Evolutionary conservation across 2,113 vertebrate genomes (phyloP).

Genomic region (Hyperoodon ampullatus): DNA sequence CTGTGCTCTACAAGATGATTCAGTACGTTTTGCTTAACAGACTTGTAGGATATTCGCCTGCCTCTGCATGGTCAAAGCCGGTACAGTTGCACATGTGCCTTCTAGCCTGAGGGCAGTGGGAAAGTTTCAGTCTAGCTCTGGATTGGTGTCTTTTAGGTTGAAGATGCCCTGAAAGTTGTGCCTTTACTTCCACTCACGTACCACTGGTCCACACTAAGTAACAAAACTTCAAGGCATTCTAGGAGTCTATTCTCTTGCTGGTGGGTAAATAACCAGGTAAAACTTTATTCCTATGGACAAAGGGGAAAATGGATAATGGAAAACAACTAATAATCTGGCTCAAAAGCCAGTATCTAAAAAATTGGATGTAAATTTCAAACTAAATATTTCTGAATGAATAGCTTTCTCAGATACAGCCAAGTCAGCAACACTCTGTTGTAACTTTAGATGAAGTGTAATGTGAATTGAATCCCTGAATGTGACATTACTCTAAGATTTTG

Average conservation of each 20-base stretch:
- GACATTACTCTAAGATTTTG: neutral
- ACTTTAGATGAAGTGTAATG: neutral
- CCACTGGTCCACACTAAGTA: neutral
- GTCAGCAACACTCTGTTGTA: neutral
- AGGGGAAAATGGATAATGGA: neutral
- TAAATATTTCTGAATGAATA: constrained; percentile 16
- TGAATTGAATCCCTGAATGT: constrained; percentile 11
- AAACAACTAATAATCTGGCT: neutral
- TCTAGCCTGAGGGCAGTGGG: neutral
- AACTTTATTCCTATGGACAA: constrained; percentile 13
- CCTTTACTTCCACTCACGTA: neutral
- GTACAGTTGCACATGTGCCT: neutral
- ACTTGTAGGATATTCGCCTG: neutral
- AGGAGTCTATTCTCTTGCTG: neutral
- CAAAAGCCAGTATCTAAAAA: neutral
- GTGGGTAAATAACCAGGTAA: neutral
- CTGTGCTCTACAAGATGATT: neutral
- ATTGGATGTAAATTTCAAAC: constrained; percentile 13
- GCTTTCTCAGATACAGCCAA: neutral
- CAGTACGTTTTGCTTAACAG: neutral
- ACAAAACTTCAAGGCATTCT: neutral
- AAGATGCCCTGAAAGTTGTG: constrained; percentile 11
- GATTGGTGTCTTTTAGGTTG: neutral
- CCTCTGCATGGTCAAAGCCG: neutral
- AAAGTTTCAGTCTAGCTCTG: neutral